These are phyloP conservation scores for Dasyurus viverrinus DNA, from an alignment of 2,113 vertebrate genomes.

Conservation along the genomic window DNA sequence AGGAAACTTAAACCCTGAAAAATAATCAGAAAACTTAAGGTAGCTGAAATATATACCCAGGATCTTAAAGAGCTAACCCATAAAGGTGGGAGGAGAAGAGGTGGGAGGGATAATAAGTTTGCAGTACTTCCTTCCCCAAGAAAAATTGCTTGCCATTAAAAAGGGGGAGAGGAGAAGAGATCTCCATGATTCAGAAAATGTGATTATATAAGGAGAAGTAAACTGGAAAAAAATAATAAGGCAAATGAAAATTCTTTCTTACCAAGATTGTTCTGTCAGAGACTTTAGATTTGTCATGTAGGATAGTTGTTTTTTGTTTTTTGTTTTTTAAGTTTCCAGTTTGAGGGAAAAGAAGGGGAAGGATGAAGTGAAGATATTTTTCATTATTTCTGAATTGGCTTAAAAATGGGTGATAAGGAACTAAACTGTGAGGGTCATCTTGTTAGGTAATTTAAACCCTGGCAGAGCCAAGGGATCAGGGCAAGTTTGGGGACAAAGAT, in stretches of 20 bases:
- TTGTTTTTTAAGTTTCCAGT: background rate
- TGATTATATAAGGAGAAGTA: background rate
- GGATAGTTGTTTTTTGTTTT: background rate
- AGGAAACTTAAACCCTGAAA: background rate
- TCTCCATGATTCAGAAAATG: background rate
- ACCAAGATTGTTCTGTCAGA: background rate
- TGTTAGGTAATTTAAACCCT: background rate
- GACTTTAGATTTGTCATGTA: background rate
- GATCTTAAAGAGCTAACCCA: background rate
- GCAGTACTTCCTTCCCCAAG: background rate
- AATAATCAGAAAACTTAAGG: constrained; percentile 26
- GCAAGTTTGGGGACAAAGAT: constrained; percentile 6
- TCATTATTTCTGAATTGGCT: constrained; percentile 20
- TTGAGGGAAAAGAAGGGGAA: background rate
- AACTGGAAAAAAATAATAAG: background rate
- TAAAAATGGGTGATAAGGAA: constrained; percentile 38
- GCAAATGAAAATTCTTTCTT: background rate
- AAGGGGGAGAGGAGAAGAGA: background rate
- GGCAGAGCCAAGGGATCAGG: background rate
- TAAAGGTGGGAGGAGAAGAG: background rate
- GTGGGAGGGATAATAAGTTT: background rate
- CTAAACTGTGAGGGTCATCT: background rate
- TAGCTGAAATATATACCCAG: constrained; percentile 17
- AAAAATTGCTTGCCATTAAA: background rate
- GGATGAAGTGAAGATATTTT: background rate